phyloP scores from a whole-genome alignment of 2,888 invertebrate species.

The Hyalella azteca region DNA sequence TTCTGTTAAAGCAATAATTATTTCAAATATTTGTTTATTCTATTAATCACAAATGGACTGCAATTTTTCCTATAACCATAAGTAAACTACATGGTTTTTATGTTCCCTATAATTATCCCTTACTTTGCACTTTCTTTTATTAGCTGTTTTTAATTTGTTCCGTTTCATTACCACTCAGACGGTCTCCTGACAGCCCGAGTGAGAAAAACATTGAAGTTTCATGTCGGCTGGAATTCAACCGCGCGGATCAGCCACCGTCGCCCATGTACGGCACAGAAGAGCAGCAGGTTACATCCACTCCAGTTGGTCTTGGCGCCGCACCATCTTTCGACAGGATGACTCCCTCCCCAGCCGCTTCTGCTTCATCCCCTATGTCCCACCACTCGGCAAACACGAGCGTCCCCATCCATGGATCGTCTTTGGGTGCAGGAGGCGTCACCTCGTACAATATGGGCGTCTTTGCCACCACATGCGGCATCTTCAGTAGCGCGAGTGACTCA shows the following conservation, averaged over 20 bases:
- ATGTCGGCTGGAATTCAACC: constrained; percentile 1
- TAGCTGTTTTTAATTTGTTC: too few relatives aligned
- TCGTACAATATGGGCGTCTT: constrained; percentile 13
- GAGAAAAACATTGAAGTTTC: background rate
- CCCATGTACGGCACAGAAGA: constrained; percentile 35
- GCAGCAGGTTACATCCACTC: constrained; percentile 23
- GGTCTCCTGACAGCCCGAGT: constrained; percentile 35
- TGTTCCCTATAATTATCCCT: too few relatives aligned
- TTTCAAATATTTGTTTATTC: too few relatives aligned
- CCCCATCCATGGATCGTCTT: constrained; percentile 19
- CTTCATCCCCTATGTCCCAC: background rate
- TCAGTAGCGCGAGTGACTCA: constrained; percentile 48
- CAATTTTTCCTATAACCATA: too few relatives aligned
- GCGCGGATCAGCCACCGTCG: constrained; percentile 3
- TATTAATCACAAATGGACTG: too few relatives aligned
- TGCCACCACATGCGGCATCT: constrained; percentile 27
- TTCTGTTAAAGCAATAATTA: too few relatives aligned
- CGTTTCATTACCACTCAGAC: background rate
- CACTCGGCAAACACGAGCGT: background rate
- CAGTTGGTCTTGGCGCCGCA: constrained; percentile 20
- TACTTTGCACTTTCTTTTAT: too few relatives aligned
- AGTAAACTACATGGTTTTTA: too few relatives aligned
- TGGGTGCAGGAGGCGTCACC: constrained; percentile 10
- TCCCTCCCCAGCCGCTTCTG: background rate
- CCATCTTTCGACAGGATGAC: constrained; percentile 23